Base-by-base conservation (phyloP, 2,113 vertebrate species). In the Penelope pileata region DNA sequence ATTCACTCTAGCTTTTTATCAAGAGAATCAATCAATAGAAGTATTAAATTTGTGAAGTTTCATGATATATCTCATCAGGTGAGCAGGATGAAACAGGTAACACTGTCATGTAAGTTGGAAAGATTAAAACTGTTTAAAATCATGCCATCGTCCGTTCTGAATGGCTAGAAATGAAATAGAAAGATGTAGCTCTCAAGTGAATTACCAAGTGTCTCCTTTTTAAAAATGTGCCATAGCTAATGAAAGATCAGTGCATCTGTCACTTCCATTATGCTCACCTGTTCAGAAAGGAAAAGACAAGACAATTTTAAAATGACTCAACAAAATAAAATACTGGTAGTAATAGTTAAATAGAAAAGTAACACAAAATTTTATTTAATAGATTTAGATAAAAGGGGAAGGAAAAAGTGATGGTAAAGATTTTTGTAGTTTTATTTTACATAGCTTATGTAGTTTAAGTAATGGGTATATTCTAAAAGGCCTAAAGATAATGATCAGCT, bases 261-360 rank as follows among this genome's bases (percentile, higher is more conserved):
- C 12, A 34, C 29, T 73, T 23, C 6, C 32, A 40, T 1, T 27
- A 58, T 0, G 0, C 5, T 36, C 58, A 50, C 6, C 9, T 67
- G 73, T 62, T 69, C 42, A 70, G n/a, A 88, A 74, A 79, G 3
- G 4, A 34, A 64, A 58, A 40, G 11, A 70, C 7, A 66, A 7
- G 8, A 51, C 2, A 27, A 15, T 47, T 73, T 73, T 47, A 36
- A 67, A 81, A 1, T 22, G n/a, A 2, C 3, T 73, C 76, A 53
- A 56, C 3, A 86, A 42, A 81, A 50, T 17, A 74, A 74, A 86
- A 45, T 45, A 34, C 4, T 40, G 7, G 4, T 86, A 80, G 8
- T 58, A 50, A 54, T 12, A 73, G 10, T 45, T 77, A 76, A 51
- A 7, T 29, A 22, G 22, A 86, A 89, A 59, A 3, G 0, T 54